Evolutionary conservation across 2,888 invertebrate species (phyloP).

Genomic region (Drosophila lacicola): DNA sequence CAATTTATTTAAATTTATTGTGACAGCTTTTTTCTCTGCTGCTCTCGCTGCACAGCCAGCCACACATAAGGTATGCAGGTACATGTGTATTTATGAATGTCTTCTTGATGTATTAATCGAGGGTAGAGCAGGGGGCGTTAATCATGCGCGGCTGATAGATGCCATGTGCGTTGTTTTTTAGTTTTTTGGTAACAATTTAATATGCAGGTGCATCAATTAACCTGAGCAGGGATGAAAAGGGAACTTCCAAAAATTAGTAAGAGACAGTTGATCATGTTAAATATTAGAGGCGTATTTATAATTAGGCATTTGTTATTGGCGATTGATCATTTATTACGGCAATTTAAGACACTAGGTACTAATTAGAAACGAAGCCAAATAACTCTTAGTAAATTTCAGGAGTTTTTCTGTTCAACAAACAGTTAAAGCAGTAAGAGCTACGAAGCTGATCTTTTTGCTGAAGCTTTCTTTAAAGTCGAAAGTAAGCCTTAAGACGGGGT

Average conservation of each 20-base stretch:
- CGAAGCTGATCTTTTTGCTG: no score
- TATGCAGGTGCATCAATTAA: conserved; percentile 75
- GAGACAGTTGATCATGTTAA: conserved; percentile 58
- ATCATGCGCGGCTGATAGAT: conserved; percentile 74
- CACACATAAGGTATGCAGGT: conserved; percentile 31
- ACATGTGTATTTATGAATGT: conserved; percentile 10
- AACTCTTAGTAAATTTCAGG: no score
- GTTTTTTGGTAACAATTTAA: conserved; percentile 30
- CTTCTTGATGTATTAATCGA: conserved; percentile 71
- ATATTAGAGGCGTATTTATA: conserved; percentile 45
- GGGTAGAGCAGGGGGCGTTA: conserved; percentile 45
- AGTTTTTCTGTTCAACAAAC: no score
- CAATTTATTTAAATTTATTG: conserved; percentile 82
- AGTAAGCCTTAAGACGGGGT: no score
- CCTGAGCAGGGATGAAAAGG: conserved; percentile 23
- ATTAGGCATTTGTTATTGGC: conserved; percentile 31
- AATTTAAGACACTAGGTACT: conserved; percentile 10
- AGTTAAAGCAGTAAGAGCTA: no score
- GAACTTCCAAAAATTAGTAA: conserved; percentile 36
- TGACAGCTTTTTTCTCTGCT: conserved; percentile 63
- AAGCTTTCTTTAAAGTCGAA: no score
- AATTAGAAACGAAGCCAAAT: conserved; percentile 5
- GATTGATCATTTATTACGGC: conserved; percentile 15
- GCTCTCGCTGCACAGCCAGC: conserved; percentile 1
- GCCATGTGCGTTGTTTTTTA: conserved; percentile 40